Evolutionary conservation across 2,113 vertebrate species (phyloP), one percentile per base, ranked within the genome.

Genomic region (Natator depressus): DNA sequence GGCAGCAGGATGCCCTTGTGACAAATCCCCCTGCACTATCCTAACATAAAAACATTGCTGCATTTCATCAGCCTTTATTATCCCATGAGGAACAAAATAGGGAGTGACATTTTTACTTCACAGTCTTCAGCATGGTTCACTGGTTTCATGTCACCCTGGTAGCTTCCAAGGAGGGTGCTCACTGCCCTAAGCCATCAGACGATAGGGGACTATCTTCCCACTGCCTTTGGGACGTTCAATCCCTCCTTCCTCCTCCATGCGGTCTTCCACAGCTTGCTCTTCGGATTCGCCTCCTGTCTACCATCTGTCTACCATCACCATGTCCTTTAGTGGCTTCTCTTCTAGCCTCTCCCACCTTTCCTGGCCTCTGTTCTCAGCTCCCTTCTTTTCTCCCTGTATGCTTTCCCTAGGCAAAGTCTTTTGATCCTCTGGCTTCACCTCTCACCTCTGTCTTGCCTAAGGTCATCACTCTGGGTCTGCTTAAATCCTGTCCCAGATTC

Each of bases 361-460:
- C 16, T 85, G 76, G 27, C 1, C 2, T 79, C 27, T 91, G 24
- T 47, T 72, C 8, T 89, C 1, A 5, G 82, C 29, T 42, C 59
- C 27, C 75, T 57, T 46, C 51, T 38, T 89, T 94, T 38, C 25
- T 80, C 19, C 19, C 3, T n/a, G 5, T 4, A 22, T 3, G 0
- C 69, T 42, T 84, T 53, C 62, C 16, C 57, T 47, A 16, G 29
- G 69, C 4, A 3, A 55, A 83, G 29, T 14, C 80, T 57, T 90
- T 38, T 82, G 29, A 69, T 42, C 50, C 42, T 75, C 25, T n/a
- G 91, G 84, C 59, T 16, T 81, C 1, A 4, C 1, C 80, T 4
- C 0, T 55, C 29, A 5, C 6, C 2, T 1, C 4, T 2, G 0
- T 0, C 1, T 22, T 72, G 81, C 46, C 82, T 50, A 12, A 9